Conservation (phyloP, 2,888 invertebrate species). For the Tipula helvola region DNA sequence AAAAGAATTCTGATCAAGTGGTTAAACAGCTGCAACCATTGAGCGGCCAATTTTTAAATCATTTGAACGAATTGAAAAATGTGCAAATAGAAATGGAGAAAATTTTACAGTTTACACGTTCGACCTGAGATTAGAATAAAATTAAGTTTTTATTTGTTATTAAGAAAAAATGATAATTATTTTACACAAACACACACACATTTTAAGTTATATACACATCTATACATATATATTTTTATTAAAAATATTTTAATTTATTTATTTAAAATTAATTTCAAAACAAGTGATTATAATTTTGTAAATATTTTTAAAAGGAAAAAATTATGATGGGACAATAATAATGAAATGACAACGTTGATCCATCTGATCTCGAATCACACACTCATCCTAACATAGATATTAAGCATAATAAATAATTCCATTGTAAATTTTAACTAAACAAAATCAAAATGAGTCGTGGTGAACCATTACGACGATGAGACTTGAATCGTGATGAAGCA, state of each 20-base stretch:
- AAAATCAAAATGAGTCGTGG: background rate
- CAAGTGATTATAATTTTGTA: background rate
- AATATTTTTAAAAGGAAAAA: background rate
- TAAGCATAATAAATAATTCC: background rate
- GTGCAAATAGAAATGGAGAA: constrained; percentile 37
- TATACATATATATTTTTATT: background rate
- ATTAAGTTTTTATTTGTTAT: constrained; percentile 9
- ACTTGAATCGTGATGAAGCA: background rate
- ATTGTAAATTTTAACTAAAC: background rate
- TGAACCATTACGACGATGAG: background rate
- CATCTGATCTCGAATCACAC: background rate
- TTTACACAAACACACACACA: background rate
- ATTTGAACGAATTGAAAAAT: constrained; percentile 29
- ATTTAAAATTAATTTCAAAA: background rate
- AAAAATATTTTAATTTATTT: background rate
- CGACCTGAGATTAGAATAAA: constrained; percentile 10
- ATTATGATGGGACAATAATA: background rate
- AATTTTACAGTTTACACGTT: constrained; percentile 26
- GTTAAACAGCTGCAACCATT: constrained; percentile 36
- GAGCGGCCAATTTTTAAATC: constrained; percentile 31
- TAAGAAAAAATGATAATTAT: constrained; percentile 9
- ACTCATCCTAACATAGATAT: background rate
- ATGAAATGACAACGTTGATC: background rate
- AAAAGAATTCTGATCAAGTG: constrained; percentile 58
- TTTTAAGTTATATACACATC: background rate